Evolutionary conservation across 2,888 invertebrate genomes (phyloP).

Genomic region (Bombyx huttoni): DNA sequence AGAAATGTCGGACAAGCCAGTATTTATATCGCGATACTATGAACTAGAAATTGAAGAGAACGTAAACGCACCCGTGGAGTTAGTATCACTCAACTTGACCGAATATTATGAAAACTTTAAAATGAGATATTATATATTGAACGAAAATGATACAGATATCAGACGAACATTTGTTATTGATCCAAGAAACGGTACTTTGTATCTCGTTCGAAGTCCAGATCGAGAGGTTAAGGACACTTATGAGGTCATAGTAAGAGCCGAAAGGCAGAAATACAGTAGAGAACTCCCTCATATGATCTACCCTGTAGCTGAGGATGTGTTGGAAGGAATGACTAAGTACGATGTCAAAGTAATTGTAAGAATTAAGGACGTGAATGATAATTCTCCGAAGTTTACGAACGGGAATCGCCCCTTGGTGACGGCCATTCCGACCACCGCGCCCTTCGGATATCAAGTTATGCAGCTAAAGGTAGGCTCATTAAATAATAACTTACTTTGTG

Average conservation of each 20-base stretch:
- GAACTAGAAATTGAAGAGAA: conserved; percentile 89
- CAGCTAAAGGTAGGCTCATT: conserved; percentile 73
- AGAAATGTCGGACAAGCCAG: conserved; percentile 55
- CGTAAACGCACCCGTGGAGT: conserved; percentile 79
- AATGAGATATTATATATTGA: conserved; percentile 76
- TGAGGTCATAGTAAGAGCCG: conserved; percentile 66
- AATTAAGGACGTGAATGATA: conserved; percentile 87
- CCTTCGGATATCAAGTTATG: conserved; percentile 86
- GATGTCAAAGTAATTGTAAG: conserved; percentile 86
- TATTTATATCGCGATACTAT: conserved; percentile 80
- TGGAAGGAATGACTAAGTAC: conserved; percentile 80
- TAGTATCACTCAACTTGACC: conserved; percentile 83
- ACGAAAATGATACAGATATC: conserved; percentile 72
- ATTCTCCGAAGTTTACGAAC: conserved; percentile 82
- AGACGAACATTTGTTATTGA: conserved; percentile 81
- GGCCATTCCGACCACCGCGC: conserved; percentile 85
- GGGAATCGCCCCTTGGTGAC: conserved; percentile 85
- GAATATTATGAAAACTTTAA: conserved; percentile 76
- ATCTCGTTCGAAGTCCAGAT: conserved; percentile 81
- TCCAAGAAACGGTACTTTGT: conserved; percentile 81
- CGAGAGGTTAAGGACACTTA: conserved; percentile 79
- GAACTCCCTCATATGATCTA: conserved; percentile 83
- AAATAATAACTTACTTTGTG: neutral
- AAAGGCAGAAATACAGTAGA: conserved; percentile 73
- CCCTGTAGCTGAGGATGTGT: conserved; percentile 80